Evolutionary conservation across 1,140 invertebrate species (phyloP).

Genomic region (Metopolophium dirhodum): DNA sequence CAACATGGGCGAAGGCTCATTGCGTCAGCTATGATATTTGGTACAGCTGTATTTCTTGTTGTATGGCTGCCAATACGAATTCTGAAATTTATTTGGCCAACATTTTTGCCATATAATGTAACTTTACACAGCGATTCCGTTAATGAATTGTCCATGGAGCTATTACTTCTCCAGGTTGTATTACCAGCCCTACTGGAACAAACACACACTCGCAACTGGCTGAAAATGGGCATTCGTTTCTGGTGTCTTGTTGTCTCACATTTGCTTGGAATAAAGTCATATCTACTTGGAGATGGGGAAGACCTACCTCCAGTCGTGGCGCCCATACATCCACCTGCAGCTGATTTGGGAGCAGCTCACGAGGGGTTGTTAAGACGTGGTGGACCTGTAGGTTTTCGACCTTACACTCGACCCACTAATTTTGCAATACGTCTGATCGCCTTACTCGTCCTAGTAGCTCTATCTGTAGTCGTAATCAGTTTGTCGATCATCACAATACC

Average conservation of each 20-base stretch:
- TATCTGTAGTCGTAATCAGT: conserved; percentile 84
- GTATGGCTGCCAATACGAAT: conserved; percentile 93
- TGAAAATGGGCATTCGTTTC: conserved; percentile 83
- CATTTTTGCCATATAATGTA: conserved; percentile 93
- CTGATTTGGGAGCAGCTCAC: conserved; percentile 80
- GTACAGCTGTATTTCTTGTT: conserved; percentile 93
- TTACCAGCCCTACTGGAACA: conserved; percentile 95
- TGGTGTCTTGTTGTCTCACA: conserved; percentile 91
- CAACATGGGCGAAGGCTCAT: conserved; percentile 88
- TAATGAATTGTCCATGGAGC: conserved; percentile 90
- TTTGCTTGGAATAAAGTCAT: conserved; percentile 85
- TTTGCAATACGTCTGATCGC: conserved; percentile 81
- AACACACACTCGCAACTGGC: conserved; percentile 90
- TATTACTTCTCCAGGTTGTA: conserved; percentile 94
- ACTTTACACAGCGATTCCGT: conserved; percentile 81
- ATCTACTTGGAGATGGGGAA: conserved; percentile 78
- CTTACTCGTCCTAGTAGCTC: conserved; percentile 80
- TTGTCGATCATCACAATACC: conserved; percentile 86
- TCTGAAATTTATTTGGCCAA: conserved; percentile 81
- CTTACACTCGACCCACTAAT: conserved; percentile 83
- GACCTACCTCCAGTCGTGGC: conserved; percentile 60
- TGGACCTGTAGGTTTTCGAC: conserved; percentile 81
- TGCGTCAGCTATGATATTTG: conserved; percentile 94
- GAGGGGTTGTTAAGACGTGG: conserved; percentile 81
- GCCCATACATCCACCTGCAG: conserved; percentile 59